These are phyloP conservation scores for Palloptera scutellata DNA, from an alignment of 2,888 invertebrate genomes.

Conservation along the genomic window DNA sequence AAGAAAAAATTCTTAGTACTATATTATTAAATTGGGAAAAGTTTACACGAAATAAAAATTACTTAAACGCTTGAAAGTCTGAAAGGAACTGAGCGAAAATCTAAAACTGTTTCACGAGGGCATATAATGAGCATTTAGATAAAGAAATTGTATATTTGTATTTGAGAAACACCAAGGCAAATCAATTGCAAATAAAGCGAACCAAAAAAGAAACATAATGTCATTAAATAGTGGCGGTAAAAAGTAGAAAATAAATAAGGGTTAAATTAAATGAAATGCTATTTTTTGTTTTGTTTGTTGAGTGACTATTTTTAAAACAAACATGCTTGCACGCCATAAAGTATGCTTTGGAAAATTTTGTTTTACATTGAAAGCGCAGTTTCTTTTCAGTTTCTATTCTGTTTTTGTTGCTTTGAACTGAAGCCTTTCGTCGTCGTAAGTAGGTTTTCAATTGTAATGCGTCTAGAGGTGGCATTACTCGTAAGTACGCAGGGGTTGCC, in stretches of 20 bases:
- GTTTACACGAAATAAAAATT: not conserved
- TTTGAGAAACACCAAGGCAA: constrained; percentile 25
- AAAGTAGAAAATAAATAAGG: not conserved
- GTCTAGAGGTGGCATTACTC: constrained; percentile 31
- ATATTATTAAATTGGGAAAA: too few relatives aligned
- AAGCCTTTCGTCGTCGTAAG: too few relatives aligned
- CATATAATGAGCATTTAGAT: constrained; percentile 46
- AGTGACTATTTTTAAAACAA: not conserved
- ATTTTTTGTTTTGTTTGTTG: not conserved
- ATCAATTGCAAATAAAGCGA: too few relatives aligned
- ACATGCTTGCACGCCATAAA: not conserved
- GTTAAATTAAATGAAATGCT: not conserved
- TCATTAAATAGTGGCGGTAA: not conserved
- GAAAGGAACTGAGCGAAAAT: constrained; percentile 36
- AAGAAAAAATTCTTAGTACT: too few relatives aligned
- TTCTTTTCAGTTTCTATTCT: not conserved
- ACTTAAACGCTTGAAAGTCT: constrained; percentile 39
- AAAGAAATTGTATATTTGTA: constrained; percentile 38
- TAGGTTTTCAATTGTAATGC: not conserved
- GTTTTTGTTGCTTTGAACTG: too few relatives aligned
- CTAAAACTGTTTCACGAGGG: constrained; percentile 39
- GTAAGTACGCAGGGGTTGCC: constrained; percentile 23
- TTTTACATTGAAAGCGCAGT: not conserved
- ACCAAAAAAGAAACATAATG: not conserved
- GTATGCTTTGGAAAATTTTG: not conserved